Percentiles rank a stretch among this genome's conserved stretches.
Evolutionary conservation across 2,113 vertebrate species (phyloP).

Genomic region (Sakesphorus luctuosus): DNA sequence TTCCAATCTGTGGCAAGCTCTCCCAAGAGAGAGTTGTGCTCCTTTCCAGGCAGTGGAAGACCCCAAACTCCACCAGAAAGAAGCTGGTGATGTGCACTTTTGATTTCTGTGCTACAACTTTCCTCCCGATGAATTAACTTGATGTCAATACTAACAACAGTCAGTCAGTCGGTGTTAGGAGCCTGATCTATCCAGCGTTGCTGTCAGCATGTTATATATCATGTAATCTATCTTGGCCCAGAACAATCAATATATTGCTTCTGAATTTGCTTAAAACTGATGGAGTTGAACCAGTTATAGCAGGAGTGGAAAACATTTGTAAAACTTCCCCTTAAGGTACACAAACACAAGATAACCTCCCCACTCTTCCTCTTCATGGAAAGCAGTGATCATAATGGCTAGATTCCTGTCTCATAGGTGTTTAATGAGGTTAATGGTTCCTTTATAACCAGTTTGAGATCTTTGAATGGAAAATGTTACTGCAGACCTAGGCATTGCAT

Average conservation of each 20-base stretch:
- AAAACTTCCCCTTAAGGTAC: neutral
- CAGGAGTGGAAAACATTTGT: neutral
- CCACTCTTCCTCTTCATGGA: neutral
- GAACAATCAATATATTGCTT: slow-evolving; percentile 28
- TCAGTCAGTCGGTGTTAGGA: neutral
- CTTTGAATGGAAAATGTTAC: neutral
- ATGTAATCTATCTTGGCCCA: slow-evolving; percentile 13
- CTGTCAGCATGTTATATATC: slow-evolving; percentile 11
- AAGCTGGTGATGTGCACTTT: neutral
- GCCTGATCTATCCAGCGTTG: slow-evolving; percentile 6
- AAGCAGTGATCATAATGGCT: neutral
- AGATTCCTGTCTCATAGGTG: neutral
- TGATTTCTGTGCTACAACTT: neutral
- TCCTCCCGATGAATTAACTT: neutral
- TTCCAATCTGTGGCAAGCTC: neutral
- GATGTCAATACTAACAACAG: neutral
- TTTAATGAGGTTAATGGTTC: slow-evolving; percentile 8
- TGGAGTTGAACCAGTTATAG: slow-evolving; percentile 10
- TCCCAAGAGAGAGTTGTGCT: rapidly evolving
- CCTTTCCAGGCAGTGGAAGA: neutral
- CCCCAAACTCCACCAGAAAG: neutral
- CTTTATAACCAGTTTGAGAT: neutral
- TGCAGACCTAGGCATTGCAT: neutral
- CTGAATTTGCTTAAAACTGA: slow-evolving; percentile 22
- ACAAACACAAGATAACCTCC: neutral